A percentile compares a stretch with the other conserved stretches of the same genome.
Conservation (phyloP, 2,797 vertebrate genomes). For the Setipinna tenuifilis region DNA sequence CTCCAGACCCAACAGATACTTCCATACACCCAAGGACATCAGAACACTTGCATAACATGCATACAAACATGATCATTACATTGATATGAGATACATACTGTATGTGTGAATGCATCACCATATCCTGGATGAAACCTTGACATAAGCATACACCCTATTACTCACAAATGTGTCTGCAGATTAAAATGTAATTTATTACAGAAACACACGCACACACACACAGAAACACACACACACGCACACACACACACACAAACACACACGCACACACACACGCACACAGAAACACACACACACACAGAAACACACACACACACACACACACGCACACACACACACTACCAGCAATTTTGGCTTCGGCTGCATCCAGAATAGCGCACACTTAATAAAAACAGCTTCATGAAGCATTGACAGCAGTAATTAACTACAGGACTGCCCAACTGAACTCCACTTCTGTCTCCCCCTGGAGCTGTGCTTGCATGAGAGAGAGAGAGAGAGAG, state of each 20-base stretch:
- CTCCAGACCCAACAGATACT: too few relatives aligned
- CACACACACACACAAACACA: neutral
- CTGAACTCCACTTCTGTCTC: constrained; percentile 63
- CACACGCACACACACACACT: constrained; percentile 3
- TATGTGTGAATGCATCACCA: neutral
- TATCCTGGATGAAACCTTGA: neutral
- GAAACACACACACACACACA: neutral
- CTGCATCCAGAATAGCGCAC: constrained; percentile 60
- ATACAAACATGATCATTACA: neutral
- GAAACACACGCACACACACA: neutral
- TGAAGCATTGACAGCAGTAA: constrained; percentile 73
- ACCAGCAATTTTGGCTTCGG: neutral
- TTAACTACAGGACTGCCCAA: constrained; percentile 73
- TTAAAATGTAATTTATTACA: too few relatives aligned
- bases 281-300: neutral
- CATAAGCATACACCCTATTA: neutral
- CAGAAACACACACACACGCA: neutral
- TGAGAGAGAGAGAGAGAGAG: neutral
- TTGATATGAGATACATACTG: neutral
- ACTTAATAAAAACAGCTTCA: constrained; percentile 72
- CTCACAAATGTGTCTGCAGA: neutral
- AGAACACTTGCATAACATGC: neutral
- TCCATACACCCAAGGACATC: neutral
- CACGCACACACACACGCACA: neutral
- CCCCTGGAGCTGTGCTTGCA: constrained; percentile 43